Percentiles rank a stretch among this genome's conserved stretches.
Evolutionary conservation across 1,140 invertebrate species (phyloP).

Genomic region (Orussus abietinus): DNA sequence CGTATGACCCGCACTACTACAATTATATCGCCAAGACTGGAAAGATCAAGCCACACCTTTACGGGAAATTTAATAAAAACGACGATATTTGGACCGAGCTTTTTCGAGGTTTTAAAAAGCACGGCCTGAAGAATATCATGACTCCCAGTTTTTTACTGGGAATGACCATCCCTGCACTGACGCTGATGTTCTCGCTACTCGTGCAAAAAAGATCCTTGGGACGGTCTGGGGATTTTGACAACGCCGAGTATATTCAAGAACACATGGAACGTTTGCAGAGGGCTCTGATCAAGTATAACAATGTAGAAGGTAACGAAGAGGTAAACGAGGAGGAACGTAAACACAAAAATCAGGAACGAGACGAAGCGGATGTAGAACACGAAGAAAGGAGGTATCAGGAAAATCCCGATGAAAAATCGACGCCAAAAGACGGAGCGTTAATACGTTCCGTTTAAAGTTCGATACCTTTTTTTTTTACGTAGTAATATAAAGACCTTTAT

Average conservation of each 20-base stretch:
- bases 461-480: too few species aligned
- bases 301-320: too few species aligned
- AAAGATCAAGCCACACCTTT: slow-evolving; percentile 43
- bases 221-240: slow-evolving; percentile 22
- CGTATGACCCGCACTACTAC: slow-evolving; percentile 49
- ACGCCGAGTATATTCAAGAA: slow-evolving; percentile 32
- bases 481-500: too few species aligned
- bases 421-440: slow-evolving; percentile 16
- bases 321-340: too few species aligned
- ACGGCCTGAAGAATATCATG: slow-evolving; percentile 47
- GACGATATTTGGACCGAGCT: slow-evolving; percentile 40
- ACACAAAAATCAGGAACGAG: too few species aligned
- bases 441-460: too few species aligned
- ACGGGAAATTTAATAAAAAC: slow-evolving; percentile 35
- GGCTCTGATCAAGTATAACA: slow-evolving; percentile 35
- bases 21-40: slow-evolving; percentile 46
- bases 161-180: slow-evolving; percentile 45
- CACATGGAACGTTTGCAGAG: slow-evolving; percentile 32
- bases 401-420: slow-evolving; percentile 14
- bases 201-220: slow-evolving; percentile 39
- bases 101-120: slow-evolving; percentile 40
- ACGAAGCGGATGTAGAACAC: too few species aligned
- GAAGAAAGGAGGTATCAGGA: too few species aligned
- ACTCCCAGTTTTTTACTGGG: slow-evolving; percentile 44
- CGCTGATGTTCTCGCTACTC: slow-evolving; percentile 42